phyloP scores from a whole-genome alignment of 2,888 invertebrate genomes.

The Catocala fraxini region DNA sequence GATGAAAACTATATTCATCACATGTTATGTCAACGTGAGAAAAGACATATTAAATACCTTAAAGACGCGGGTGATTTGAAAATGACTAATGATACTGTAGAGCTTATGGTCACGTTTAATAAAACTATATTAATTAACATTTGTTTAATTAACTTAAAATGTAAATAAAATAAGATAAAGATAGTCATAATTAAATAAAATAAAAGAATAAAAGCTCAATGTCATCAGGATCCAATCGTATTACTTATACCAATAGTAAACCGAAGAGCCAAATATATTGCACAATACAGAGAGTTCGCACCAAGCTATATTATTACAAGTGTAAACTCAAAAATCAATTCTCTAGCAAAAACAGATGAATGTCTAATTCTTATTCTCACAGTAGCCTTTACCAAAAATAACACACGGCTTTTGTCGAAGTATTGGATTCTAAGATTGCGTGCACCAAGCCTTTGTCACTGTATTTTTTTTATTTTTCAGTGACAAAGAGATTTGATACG shows the following conservation, averaged over 20 bases:
- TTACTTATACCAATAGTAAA: slow-evolving; percentile 14
- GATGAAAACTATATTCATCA: too few relatives aligned
- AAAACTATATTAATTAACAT: too few relatives aligned
- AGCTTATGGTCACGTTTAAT: too few relatives aligned
- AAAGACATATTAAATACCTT: too few relatives aligned
- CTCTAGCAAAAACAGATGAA: slow-evolving; percentile 49
- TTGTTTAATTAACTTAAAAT: too few relatives aligned
- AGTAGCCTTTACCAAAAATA: slow-evolving; percentile 78
- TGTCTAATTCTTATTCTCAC: slow-evolving; percentile 62
- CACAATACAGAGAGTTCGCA: slow-evolving; percentile 17
- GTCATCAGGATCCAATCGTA: not conserved
- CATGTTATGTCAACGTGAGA: too few relatives aligned
- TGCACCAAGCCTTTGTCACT: slow-evolving; percentile 73
- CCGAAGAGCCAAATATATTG: slow-evolving; percentile 13
- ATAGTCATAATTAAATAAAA: too few relatives aligned
- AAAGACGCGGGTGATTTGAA: too few relatives aligned
- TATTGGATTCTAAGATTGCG: slow-evolving; percentile 82
- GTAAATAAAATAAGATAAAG: too few relatives aligned
- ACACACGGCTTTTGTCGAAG: slow-evolving; percentile 70
- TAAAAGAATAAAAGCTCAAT: too few relatives aligned
- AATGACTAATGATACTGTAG: not conserved
- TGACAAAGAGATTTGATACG: slow-evolving; percentile 78
- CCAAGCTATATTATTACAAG: slow-evolving; percentile 30
- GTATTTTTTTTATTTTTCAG: slow-evolving; percentile 63
- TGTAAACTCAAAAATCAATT: slow-evolving; percentile 34